Conservation (phyloP, 1,140 invertebrate genomes). For the Drosophila kohkoa region DNA sequence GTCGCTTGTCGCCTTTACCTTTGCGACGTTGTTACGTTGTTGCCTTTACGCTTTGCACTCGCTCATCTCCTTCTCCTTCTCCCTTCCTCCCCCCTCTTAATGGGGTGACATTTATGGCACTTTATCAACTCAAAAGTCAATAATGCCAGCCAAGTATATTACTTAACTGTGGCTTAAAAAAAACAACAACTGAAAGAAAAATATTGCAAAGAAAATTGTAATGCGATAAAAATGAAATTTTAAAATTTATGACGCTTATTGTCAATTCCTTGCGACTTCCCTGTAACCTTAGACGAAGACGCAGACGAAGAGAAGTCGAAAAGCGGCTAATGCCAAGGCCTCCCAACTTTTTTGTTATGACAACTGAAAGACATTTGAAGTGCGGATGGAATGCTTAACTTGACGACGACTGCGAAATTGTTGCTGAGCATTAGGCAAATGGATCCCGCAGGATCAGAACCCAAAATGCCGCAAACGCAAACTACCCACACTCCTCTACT, state of each 20-base stretch:
- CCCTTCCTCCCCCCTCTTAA: conserved; percentile 47
- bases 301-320: conserved; percentile 35
- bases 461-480: background rate
- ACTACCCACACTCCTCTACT: conserved; percentile 4
- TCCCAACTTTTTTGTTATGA: conserved; percentile 74
- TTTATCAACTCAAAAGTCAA: conserved; percentile 84
- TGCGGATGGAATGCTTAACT: conserved; percentile 32
- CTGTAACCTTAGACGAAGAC: conserved; percentile 59
- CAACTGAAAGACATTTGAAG: conserved; percentile 81
- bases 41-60: conserved; percentile 21
- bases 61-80: background rate
- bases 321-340: conserved; percentile 54
- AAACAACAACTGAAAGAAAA: background rate
- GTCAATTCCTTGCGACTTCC: conserved; percentile 60
- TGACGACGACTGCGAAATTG: conserved; percentile 48
- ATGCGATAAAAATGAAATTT: conserved; percentile 83
- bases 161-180: conserved; percentile 77
- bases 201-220: conserved; percentile 64
- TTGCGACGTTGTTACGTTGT: conserved; percentile 20
- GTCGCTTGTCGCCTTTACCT: background rate
- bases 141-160: conserved; percentile 77
- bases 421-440: conserved; percentile 77
- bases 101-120: conserved; percentile 84
- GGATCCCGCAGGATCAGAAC: conserved; percentile 74
- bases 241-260: conserved; percentile 82